These are phyloP conservation scores for Astreopora myriophthalma DNA, from an alignment of 64 coral and sea anemone species.

Conservation along the genomic window DNA sequence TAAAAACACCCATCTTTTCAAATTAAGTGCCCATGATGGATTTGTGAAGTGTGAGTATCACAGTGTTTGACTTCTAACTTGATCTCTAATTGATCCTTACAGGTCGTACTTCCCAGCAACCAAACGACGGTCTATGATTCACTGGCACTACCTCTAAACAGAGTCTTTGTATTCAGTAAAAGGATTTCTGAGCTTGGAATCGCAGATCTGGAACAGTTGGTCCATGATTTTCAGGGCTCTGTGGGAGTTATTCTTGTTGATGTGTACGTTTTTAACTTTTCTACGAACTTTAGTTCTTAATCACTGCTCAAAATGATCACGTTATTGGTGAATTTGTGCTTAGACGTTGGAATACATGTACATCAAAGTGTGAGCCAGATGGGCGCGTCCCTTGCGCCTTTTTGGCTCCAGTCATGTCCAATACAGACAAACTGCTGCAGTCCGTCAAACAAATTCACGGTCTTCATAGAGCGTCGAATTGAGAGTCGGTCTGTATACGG, in stretches of 20 bases:
- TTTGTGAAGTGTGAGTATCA: too few relatives aligned
- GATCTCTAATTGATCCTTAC: not conserved
- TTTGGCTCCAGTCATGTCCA: too few relatives aligned
- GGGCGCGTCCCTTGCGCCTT: too few relatives aligned
- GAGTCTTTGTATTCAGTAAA: slow-evolving; percentile 37
- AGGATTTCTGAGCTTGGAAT: not conserved
- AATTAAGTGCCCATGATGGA: too few relatives aligned
- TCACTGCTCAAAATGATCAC: not conserved
- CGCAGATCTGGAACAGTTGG: not conserved
- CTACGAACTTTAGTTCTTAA: not conserved
- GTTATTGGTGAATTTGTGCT: not conserved
- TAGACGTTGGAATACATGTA: too few relatives aligned
- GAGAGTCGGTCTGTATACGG: too few relatives aligned
- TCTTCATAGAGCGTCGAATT: too few relatives aligned
- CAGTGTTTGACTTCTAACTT: too few relatives aligned
- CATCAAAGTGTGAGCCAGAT: too few relatives aligned
- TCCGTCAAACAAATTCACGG: too few relatives aligned
- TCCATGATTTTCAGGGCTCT: not conserved
- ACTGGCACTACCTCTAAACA: not conserved
- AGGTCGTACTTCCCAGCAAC: slow-evolving; percentile 42
- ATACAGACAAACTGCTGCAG: too few relatives aligned
- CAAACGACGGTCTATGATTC: slow-evolving; percentile 27
- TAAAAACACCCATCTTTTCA: too few relatives aligned
- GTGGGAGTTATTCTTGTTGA: slow-evolving; percentile 45
- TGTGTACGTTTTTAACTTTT: slow-evolving; percentile 41